A percentile compares a stretch with the other conserved stretches of the same genome.
These are phyloP conservation scores for Halcyon malimbica DNA, from an alignment of 2,113 vertebrate genomes.

Conservation along the genomic window DNA sequence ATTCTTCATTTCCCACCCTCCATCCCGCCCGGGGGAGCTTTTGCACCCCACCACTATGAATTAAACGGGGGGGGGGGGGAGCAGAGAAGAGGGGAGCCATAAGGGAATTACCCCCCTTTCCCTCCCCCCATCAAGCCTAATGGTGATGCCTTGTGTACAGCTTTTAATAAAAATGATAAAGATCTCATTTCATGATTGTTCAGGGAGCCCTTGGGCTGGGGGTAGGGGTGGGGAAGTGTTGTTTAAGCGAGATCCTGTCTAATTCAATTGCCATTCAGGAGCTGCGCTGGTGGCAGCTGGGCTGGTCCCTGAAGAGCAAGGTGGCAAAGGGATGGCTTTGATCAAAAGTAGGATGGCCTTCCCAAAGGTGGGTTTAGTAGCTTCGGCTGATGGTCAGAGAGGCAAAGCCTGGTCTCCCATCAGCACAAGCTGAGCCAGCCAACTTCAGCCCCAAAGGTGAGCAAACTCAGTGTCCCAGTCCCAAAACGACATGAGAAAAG, in stretches of 20 bases:
- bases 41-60: constrained; percentile 40
- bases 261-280: neutral
- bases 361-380: neutral
- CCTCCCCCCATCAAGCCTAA: neutral
- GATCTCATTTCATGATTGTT: constrained; percentile 12
- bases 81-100: neutral
- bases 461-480: neutral
- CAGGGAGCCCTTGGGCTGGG: neutral
- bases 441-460: neutral
- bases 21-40: constrained; percentile 55
- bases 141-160: neutral
- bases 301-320: neutral
- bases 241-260: neutral
- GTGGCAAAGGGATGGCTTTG: neutral
- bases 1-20: constrained; percentile 64
- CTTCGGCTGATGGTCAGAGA: neutral
- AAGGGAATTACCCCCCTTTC: neutral
- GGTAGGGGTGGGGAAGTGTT: neutral
- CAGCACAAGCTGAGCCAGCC: rapidly evolving
- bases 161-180: constrained; percentile 52
- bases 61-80: neutral
- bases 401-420: neutral
- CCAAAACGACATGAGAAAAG: neutral
- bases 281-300: rapidly evolving
- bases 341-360: neutral